phyloP scores from a whole-genome alignment of 1,140 invertebrate genomes.

The Pinna nobilis region DNA sequence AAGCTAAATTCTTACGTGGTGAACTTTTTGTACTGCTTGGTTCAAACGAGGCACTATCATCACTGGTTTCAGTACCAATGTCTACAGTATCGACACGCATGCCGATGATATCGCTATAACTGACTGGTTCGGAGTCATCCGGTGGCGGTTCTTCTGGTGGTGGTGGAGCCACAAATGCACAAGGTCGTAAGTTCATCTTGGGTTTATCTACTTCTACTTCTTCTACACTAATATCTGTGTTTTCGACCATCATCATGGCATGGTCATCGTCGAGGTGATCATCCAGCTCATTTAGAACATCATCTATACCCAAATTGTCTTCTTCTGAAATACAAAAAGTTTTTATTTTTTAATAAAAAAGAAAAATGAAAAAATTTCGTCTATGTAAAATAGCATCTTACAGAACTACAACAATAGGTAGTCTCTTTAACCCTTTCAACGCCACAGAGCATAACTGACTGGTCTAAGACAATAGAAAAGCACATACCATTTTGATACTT shows the following conservation, averaged over 20 bases:
- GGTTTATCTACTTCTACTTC: constrained; percentile 49
- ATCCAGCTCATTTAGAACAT: constrained; percentile 23
- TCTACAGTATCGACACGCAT: constrained; percentile 45
- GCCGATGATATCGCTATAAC: constrained; percentile 35
- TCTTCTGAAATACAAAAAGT: constrained; percentile 14
- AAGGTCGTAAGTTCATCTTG: constrained; percentile 47
- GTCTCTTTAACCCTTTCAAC: too few species aligned
- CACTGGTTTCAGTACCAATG: constrained; percentile 49
- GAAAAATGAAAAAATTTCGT: too few species aligned
- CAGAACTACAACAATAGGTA: too few species aligned
- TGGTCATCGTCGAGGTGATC: constrained; percentile 21
- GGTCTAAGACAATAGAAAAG: too few species aligned
- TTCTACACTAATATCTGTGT: constrained; percentile 56
- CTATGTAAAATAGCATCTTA: too few species aligned
- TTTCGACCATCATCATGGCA: constrained; percentile 56
- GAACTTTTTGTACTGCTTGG: constrained; percentile 58
- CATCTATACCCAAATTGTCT: constrained; percentile 24
- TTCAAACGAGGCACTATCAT: constrained; percentile 56
- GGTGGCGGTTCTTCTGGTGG: constrained; percentile 65
- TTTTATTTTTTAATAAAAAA: too few species aligned
- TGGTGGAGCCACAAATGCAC: constrained; percentile 62
- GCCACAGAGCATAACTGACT: too few species aligned
- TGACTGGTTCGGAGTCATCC: constrained; percentile 42
- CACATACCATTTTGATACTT: too few species aligned
- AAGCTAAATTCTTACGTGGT: constrained; percentile 55